Conservation (phyloP, 2,888 invertebrate genomes). For the Pristionchus arcanus region DNA sequence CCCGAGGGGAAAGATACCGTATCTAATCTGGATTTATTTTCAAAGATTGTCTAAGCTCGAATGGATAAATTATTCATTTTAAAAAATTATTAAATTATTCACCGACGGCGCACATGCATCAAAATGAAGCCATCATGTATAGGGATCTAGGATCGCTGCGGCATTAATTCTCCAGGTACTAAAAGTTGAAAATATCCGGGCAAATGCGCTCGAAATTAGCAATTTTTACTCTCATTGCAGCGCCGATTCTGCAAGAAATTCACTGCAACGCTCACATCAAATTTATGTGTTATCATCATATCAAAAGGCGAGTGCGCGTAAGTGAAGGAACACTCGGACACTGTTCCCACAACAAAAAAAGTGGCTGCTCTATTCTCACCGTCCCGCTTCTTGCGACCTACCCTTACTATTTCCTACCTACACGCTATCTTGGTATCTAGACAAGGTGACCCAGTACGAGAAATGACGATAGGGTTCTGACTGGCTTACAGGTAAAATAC, state of each 20-base stretch:
- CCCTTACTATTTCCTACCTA: no score
- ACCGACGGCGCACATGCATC: no score
- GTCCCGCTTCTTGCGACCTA: not conserved
- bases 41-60: no score
- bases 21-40: not conserved
- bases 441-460: no score
- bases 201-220: no score
- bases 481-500: no score
- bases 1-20: not conserved
- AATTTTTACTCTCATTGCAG: not conserved
- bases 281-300: slow-evolving; percentile 15
- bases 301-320: not conserved
- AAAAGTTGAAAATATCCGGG: no score
- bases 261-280: not conserved
- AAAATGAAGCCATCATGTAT: not conserved
- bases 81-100: no score
- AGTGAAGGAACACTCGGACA: not conserved
- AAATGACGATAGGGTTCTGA: not conserved
- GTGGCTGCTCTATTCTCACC: not conserved
- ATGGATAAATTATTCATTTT: not conserved
- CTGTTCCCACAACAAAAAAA: slow-evolving; percentile 1
- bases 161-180: not conserved
- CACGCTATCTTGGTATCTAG: no score
- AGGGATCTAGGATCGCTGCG: not conserved
- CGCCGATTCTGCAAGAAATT: not conserved